phyloP scores from a whole-genome alignment of 2,888 invertebrate species.

The Ditylenchus weischeri region DNA sequence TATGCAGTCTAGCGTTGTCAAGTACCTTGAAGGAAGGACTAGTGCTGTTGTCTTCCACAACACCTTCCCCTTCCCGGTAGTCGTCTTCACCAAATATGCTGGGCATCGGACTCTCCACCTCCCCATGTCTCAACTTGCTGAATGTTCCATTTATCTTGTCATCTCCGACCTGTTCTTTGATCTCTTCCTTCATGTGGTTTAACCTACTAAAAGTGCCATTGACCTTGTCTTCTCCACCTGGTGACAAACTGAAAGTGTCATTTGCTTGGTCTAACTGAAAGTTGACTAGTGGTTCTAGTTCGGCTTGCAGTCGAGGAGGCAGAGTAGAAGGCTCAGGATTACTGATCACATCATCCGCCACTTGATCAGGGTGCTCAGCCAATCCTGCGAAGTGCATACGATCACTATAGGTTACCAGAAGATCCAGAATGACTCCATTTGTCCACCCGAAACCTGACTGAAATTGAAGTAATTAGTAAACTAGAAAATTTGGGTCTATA shows the following conservation, averaged over 20 bases:
- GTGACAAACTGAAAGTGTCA: not conserved
- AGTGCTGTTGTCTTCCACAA: no score
- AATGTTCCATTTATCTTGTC: no score
- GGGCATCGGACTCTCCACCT: no score
- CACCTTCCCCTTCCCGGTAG: no score
- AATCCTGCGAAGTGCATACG: conserved; percentile 38
- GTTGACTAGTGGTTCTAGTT: no score
- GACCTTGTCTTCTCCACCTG: conserved; percentile 6
- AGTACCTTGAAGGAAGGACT: no score
- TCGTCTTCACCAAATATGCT: no score
- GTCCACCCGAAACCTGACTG: conserved; percentile 58
- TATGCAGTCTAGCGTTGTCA: no score
- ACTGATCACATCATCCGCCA: conserved; percentile 22
- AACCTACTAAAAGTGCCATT: not conserved
- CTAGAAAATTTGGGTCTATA: not conserved
- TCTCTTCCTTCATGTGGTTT: not conserved
- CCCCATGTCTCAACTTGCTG: no score
- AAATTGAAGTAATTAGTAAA: conserved; percentile 10
- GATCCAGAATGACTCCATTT: conserved; percentile 56
- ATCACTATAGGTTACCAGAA: conserved; percentile 51
- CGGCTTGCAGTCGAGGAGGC: conserved; percentile 10
- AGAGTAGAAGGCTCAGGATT: conserved; percentile 21
- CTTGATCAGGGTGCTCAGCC: conserved; percentile 22
- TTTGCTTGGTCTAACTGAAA: not conserved
- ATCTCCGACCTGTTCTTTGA: no score